Base-by-base conservation (phyloP, 2,113 vertebrate species). In the Alethe castanea region DNA sequence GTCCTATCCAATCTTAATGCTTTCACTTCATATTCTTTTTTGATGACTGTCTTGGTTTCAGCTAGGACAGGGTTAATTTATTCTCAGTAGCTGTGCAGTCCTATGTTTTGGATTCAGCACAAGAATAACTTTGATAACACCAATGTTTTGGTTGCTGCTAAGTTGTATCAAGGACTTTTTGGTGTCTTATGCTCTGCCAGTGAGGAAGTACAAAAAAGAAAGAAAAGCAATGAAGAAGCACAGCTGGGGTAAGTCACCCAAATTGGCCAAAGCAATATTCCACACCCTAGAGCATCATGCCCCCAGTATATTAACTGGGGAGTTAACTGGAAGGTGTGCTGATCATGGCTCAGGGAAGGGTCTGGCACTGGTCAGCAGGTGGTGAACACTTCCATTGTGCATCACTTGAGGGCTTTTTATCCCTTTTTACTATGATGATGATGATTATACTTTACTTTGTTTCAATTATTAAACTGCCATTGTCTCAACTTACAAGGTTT, bases 281-380 rank as follows among this genome's bases (percentile, higher is more conserved):
- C 47, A 54, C 19, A 78, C 19, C 12, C 24, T 38, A 54, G n/a
- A 38, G 13, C 24, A 29, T 17, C 28, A 54, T n/a, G 40, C 16
- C 18, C 11, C 5, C 16, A 54, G 29, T 29, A 62, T 29, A 29
- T 20, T 54, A 54, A 29, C 23, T 19, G 38, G 8, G 33, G 28
- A 38, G 14, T 38, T 38, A 61, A n/a, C 5, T 16, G 10, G 29
- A 40, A 70, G 8, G 33, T 54, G 40, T 0, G 1, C 19, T 29
- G 19, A 78, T 20, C 18, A 8, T 9, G 16, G 56, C 47, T 11
- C 0, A 0, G 19, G n/a, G 23, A 47, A 11, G 8, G 10, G 29
- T n/a, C 25, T 38, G 57, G 40, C 4, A 71, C 8, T 29, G 20
- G 13, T 20, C 29, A 48, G n/a, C 16, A 62, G n/a, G 11, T 47